phyloP scores from a whole-genome alignment of 2,113 vertebrate species.

The Ceyx cyanopectus region DNA sequence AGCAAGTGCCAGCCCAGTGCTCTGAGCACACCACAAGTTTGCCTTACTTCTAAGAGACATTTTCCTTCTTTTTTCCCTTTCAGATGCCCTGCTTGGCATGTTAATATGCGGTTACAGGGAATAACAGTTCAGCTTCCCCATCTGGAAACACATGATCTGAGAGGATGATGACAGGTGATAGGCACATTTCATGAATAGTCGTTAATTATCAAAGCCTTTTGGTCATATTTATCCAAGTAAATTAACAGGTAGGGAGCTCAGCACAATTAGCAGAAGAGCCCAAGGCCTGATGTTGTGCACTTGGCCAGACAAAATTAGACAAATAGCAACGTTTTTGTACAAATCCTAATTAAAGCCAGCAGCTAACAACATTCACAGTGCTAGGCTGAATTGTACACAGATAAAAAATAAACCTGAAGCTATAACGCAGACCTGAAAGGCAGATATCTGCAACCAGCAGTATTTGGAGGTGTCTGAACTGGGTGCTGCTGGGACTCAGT shows the following conservation, averaged over 20 bases:
- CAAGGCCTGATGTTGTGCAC: neutral
- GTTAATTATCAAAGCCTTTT: conserved; percentile 20
- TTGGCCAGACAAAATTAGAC: conserved; percentile 6
- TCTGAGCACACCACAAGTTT: neutral
- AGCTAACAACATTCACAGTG: neutral
- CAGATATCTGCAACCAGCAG: neutral
- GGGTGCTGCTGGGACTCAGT: neutral
- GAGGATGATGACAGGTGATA: neutral
- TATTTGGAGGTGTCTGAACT: neutral
- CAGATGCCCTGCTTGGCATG: neutral
- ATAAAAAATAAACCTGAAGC: neutral
- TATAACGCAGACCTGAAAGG: neutral
- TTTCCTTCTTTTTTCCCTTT: neutral
- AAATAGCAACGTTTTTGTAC: neutral
- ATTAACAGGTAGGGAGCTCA: conserved; percentile 43
- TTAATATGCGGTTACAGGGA: neutral
- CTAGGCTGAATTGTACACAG: neutral
- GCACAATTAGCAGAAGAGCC: neutral
- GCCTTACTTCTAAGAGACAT: neutral
- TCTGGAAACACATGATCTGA: neutral
- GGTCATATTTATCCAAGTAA: conserved; percentile 1
- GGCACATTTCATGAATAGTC: neutral
- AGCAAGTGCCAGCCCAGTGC: neutral
- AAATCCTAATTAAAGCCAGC: conserved; percentile 17
- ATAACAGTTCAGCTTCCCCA: neutral